Conservation (phyloP, 1,140 invertebrate species). For the Drosophila pruinosa region DNA sequence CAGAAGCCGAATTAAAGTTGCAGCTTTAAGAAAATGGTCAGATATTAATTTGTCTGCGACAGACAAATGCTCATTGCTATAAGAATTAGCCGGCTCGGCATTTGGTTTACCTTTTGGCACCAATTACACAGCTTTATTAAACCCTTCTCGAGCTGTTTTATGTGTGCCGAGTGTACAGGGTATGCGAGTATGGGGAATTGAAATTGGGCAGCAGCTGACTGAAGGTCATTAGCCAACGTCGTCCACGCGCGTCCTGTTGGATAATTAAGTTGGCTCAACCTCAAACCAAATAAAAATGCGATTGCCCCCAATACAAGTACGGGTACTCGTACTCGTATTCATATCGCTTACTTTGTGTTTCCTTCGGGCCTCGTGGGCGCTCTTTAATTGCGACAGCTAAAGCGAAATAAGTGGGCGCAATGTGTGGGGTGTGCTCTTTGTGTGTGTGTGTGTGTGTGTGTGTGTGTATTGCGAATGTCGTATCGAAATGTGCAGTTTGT, state of each 20-base stretch:
- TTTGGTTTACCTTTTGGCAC: not conserved
- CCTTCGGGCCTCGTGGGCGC: constrained; percentile 39
- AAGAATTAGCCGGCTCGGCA: not conserved
- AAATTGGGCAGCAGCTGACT: not conserved
- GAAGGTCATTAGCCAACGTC: constrained; percentile 38
- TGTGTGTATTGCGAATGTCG: constrained; percentile 14
- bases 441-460: not conserved
- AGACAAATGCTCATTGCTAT: not conserved
- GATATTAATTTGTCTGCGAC: not conserved
- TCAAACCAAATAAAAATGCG: constrained; percentile 6
- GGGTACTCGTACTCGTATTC: not conserved
- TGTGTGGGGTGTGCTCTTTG: not conserved
- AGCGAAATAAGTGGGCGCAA: constrained; percentile 21
- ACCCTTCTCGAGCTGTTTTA: constrained; percentile 20
- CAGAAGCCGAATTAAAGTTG: no score
- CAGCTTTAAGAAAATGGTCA: not conserved
- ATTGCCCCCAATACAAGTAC: not conserved
- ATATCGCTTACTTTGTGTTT: constrained; percentile 34
- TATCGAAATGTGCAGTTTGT: constrained; percentile 61
- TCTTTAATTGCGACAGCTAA: constrained; percentile 55
- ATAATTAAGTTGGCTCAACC: constrained; percentile 43
- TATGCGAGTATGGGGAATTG: constrained; percentile 1
- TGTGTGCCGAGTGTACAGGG: constrained; percentile 2
- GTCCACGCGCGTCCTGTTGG: constrained; percentile 30
- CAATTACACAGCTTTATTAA: constrained; percentile 10